Evolutionary conservation across 2,113 vertebrate species (phyloP).

Genomic region (Planiliza haematocheilus): DNA sequence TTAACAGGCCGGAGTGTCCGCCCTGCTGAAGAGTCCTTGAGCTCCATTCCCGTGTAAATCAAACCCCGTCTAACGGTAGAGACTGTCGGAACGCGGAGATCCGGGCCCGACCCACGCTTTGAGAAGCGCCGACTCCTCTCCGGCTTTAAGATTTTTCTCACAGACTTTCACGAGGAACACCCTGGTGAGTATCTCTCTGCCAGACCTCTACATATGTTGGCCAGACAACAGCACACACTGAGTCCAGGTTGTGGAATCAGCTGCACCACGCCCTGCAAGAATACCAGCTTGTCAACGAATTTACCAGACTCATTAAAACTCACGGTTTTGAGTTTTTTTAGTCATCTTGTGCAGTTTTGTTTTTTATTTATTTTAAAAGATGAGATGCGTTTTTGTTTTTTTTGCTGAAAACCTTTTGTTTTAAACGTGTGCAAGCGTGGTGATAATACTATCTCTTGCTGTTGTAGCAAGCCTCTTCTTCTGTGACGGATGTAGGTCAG

Average conservation of each 20-base stretch:
- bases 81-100: slow-evolving; percentile 24
- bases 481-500: slow-evolving; percentile 61
- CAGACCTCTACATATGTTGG: slow-evolving; percentile 74
- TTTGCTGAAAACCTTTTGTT: too few species aligned
- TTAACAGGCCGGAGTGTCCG: slow-evolving; percentile 4
- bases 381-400: background rate
- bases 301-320: slow-evolving; percentile 16
- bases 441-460: background rate
- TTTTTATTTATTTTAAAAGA: slow-evolving; percentile 2
- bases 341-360: background rate
- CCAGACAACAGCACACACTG: slow-evolving; percentile 55
- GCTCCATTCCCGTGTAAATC: slow-evolving; percentile 45
- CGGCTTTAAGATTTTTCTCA: slow-evolving; percentile 69
- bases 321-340: background rate
- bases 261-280: slow-evolving; percentile 58
- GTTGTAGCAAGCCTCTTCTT: slow-evolving; percentile 9
- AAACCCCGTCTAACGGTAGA: slow-evolving; percentile 39
- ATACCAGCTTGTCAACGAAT: slow-evolving; percentile 45
- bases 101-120: slow-evolving; percentile 35
- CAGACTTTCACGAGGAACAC: slow-evolving; percentile 70
- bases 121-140: slow-evolving; percentile 43
- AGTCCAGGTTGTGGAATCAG: slow-evolving; percentile 51
- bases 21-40: slow-evolving; percentile 59
- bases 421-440: background rate
- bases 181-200: slow-evolving; percentile 58